Percentiles rank a stretch among this genome's conserved stretches.
phyloP scores from a whole-genome alignment of 2,113 vertebrate species.

The Saguinus midas region DNA sequence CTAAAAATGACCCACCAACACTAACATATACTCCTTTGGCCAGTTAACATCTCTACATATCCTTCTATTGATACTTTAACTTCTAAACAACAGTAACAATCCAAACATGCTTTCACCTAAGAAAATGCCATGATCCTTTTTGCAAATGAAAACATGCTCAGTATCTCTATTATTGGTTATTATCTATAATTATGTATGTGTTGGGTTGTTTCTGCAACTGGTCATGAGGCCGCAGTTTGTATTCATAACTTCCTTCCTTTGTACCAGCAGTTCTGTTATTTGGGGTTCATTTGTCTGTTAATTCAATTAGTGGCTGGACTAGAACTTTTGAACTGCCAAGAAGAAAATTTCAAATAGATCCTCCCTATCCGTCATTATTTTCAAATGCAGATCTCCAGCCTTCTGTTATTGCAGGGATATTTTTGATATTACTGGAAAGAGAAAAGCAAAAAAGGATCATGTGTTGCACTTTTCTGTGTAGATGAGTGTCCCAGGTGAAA shows the following conservation, averaged over 20 bases:
- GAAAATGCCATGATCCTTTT: not conserved
- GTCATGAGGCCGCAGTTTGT: not conserved
- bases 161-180: not conserved
- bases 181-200: not conserved
- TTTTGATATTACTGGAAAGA: conserved; percentile 14
- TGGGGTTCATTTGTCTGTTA: conserved; percentile 24
- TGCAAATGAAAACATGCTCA: not conserved
- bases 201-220: not conserved
- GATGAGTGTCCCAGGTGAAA: not conserved
- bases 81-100: not conserved
- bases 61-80: not conserved
- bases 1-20: not conserved
- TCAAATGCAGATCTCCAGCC: not conserved
- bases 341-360: conserved; percentile 25
- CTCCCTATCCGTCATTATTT: conserved; percentile 2
- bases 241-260: conserved; percentile 52
- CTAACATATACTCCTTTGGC: not conserved
- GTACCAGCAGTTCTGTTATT: not conserved
- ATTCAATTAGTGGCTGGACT: not conserved
- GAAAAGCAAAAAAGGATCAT: not conserved
- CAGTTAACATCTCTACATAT: not conserved
- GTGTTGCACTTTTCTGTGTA: not conserved
- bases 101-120: not conserved
- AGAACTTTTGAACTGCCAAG: conserved; percentile 5
- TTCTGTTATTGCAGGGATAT: not conserved